Evolutionary conservation across 2,888 invertebrate species (phyloP), one percentile per base, ranked within the genome.

Genomic region (Nemotelus pantherinus): DNA sequence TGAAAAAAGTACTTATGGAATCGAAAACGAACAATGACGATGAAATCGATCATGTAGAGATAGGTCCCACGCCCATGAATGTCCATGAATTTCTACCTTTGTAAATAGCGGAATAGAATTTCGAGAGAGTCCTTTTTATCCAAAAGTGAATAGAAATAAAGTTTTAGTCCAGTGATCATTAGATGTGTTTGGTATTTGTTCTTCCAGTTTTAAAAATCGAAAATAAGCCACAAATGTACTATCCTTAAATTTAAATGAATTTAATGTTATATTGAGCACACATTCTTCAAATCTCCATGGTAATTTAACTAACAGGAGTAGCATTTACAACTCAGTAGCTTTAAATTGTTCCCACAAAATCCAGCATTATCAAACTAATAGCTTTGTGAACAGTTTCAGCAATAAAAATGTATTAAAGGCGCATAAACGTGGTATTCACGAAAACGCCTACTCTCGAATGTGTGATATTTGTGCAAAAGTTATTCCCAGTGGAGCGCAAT

Each of bases 391-490:
- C n/a, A 86, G 86, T n/a, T 86, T 86, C 79, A 83, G 85, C 10
- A 85, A 83, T 48, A 80, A 84, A 48, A 83, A 84, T 39, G 80
- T 84, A 44, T 81, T 86, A 1, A 82, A 82, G 39, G 83, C 84
- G 3, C 86, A 86, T 63, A 82, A 84, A 1, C 84, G 84, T 77
- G 84, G 83, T 79, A 83, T 84, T 45, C 86, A 86, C 71, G 79
- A 80, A 3, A 83, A 83, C 41, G 84, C 84, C 71, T 85, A 85
- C 3, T 83, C 85, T 2, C 85, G 86, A 80, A 84, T 86, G 43
- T 87, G 86, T 76, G 85, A 87, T 81, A 85, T 86, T 9, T 87
- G 86, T 53, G 86, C 86, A 2, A 86, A 86, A 80, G 85, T 85
- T 3, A 85, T 86, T 72, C 84, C 85, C 0, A 86, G 85, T 5